Conservation (phyloP, 2,888 invertebrate species). For the Linnaemya tessellans region DNA sequence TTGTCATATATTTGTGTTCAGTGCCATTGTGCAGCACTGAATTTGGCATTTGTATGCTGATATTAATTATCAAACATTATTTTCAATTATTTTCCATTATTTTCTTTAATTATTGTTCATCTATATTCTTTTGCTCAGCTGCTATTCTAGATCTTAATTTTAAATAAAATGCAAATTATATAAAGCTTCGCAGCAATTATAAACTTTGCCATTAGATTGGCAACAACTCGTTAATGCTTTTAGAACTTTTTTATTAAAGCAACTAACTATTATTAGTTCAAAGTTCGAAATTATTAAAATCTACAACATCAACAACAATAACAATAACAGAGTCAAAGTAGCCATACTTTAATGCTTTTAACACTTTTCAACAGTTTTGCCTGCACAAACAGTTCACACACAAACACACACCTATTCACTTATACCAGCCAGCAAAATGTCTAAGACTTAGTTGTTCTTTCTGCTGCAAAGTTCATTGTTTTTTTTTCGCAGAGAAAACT, state of each 20-base stretch:
- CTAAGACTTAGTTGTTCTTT: background rate
- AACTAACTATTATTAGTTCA: slow-evolving; percentile 52
- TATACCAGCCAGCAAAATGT: background rate
- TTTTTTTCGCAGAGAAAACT: slow-evolving; percentile 37
- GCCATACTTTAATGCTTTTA: slow-evolving; percentile 44
- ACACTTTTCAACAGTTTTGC: slow-evolving; percentile 23
- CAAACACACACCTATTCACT: background rate
- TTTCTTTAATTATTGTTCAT: background rate
- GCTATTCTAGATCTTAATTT: background rate
- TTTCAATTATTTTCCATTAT: background rate
- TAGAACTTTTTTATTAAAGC: slow-evolving; percentile 40
- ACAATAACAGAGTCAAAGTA: slow-evolving; percentile 32
- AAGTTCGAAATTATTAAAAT: slow-evolving; percentile 66
- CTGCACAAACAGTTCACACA: background rate
- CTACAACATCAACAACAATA: slow-evolving; percentile 9
- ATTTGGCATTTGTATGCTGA: too few species aligned
- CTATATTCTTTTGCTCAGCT: background rate
- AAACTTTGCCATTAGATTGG: slow-evolving; percentile 55
- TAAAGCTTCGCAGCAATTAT: slow-evolving; percentile 18
- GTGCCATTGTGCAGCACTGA: background rate
- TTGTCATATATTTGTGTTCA: too few species aligned
- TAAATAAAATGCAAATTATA: slow-evolving; percentile 2
- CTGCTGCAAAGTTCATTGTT: slow-evolving; percentile 3
- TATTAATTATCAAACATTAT: too few species aligned
- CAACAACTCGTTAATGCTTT: slow-evolving; percentile 34